phyloP scores from a whole-genome alignment of 2,797 vertebrate genomes.

The Gambelia wislizenii region DNA sequence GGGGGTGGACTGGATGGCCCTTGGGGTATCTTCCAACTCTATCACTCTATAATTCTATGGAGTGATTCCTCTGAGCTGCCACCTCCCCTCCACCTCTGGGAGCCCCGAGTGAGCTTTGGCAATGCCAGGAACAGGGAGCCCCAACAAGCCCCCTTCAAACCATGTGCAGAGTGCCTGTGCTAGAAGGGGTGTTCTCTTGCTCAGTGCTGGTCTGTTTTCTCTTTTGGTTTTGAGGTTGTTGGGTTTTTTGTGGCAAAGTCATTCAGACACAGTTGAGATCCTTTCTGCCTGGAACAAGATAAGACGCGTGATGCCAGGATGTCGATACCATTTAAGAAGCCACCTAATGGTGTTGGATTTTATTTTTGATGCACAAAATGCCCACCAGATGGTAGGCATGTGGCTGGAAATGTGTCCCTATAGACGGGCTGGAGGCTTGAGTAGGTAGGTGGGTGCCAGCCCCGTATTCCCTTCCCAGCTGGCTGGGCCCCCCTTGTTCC shows the following conservation, averaged over 20 bases:
- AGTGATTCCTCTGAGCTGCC: too few relatives aligned
- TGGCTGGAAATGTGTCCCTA: not conserved
- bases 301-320: not conserved
- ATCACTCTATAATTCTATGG: too few relatives aligned
- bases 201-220: too few relatives aligned
- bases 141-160: too few relatives aligned
- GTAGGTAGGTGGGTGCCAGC: not conserved
- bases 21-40: too few relatives aligned
- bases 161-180: too few relatives aligned
- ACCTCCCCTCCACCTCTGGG: not conserved
- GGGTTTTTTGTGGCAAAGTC: too few relatives aligned
- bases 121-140: not conserved
- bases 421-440: not conserved
- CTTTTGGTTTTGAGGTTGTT: too few relatives aligned
- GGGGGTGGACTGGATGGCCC: too few relatives aligned
- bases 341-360: not conserved
- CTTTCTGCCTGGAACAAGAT: not conserved
- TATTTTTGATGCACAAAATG: not conserved
- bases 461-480: not conserved
- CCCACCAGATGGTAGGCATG: constrained; percentile 19
- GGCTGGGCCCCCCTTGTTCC: not conserved
- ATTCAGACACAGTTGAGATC: not conserved
- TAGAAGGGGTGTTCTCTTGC: not conserved
- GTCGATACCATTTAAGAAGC: not conserved
- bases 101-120: too few relatives aligned